Base-by-base conservation (phyloP, 2,888 invertebrate genomes). In the Dorcus parallelipipedus region DNA sequence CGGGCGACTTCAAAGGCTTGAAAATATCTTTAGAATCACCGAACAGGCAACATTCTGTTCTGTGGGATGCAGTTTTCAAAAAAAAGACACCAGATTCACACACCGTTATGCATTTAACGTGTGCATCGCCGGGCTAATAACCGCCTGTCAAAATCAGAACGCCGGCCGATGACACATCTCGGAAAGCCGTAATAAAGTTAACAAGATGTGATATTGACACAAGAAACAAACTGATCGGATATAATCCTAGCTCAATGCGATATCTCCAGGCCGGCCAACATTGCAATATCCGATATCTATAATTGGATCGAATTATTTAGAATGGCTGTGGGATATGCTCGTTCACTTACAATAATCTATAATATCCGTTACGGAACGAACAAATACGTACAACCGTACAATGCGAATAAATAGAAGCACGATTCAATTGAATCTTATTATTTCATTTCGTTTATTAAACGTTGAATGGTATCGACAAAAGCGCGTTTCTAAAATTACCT, bases 131-230 rank as follows among this genome's bases (percentile, higher is more conserved):
- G 26, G 26, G 26, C 26, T 33, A 52, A 58, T 56, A 59, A 50
- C 38, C 10, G 23, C 38, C 8, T 51, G 49, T 55, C 61, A 56
- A 43, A 23, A 42, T 42, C 58, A 53, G 51, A 23, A 20, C 47
- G 53, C 42, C 48, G 58, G 58, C 57, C 40, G 59, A 57, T 59
- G 61, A 54, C 59, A 54, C 59, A 48, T 40, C 39, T 55, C 48
- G 42, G 23, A 40, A 49, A 38, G n/a, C 26, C 49, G 45, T 59
- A 58, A 63, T 58, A 64, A 64, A 59, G 63, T 59, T 63, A 63
- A 65, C 63, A 60, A 62, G 63, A 55, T 43, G 47, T 49, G 54
- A 56, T 63, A 63, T 65, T 64, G 64, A 61, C 61, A 61, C 41
- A 49, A 54, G 60, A 53, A 54, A 43, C 52, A 56, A 51, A 26